phyloP scores from a whole-genome alignment of 2,797 vertebrate species.

The Spinibarbus caldwelli region DNA sequence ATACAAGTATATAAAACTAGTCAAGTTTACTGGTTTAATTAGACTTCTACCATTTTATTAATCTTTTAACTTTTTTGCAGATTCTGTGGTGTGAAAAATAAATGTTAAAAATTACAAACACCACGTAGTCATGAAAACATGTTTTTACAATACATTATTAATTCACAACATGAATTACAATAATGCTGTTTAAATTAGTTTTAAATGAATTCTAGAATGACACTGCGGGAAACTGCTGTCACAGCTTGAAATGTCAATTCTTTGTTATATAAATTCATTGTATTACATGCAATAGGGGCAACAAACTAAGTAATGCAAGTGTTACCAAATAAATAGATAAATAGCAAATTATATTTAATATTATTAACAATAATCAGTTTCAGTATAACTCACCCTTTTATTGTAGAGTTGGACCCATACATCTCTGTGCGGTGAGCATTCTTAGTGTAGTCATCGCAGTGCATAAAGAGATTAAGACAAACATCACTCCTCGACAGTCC shows the following conservation, averaged over 20 bases:
- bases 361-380: neutral
- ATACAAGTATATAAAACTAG: neutral
- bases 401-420: slow-evolving; percentile 12
- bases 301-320: neutral
- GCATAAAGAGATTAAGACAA: neutral
- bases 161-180: neutral
- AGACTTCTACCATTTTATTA: neutral
- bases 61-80: too few relatives aligned
- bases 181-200: neutral
- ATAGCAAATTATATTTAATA: neutral
- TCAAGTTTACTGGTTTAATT: neutral
- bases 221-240: neutral
- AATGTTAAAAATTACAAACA: neutral
- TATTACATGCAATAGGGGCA: neutral
- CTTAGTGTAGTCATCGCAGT: neutral
- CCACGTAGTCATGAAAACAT: neutral
- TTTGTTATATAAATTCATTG: neutral
- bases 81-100: neutral
- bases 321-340: neutral
- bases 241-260: neutral
- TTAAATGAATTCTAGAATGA: neutral
- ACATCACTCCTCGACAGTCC: slow-evolving; percentile 27
- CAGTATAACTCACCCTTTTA: slow-evolving; percentile 35
- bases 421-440: slow-evolving; percentile 41
- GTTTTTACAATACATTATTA: neutral